Evolutionary conservation across 2,797 vertebrate species (phyloP).

Genomic region (Enteromius viviparus): DNA sequence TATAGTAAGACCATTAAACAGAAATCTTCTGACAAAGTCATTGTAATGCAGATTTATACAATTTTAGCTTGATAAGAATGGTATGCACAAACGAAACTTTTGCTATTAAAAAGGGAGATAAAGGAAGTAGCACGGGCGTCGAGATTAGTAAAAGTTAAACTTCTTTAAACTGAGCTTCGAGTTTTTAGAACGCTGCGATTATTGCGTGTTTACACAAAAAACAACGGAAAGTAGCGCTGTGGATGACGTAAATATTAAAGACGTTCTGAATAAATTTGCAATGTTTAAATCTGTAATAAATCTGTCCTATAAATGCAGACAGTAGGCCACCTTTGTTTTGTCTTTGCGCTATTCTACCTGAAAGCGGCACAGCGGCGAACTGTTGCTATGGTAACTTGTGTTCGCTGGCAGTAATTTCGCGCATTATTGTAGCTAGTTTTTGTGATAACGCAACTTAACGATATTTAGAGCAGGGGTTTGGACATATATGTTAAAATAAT

Average conservation of each 20-base stretch:
- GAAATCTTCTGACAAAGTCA: background rate
- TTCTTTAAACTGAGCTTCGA: background rate
- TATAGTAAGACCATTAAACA: background rate
- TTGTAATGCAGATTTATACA: background rate
- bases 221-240: background rate
- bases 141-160: background rate
- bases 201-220: background rate
- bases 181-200: background rate
- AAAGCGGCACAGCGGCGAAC: background rate
- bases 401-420: background rate
- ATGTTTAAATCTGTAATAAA: background rate
- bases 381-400: constrained; percentile 19
- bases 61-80: background rate
- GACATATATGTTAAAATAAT: constrained; percentile 8
- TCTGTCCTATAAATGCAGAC: background rate
- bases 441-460: background rate
- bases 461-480: background rate
- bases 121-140: background rate
- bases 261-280: background rate
- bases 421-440: background rate
- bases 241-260: background rate
- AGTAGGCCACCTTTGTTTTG: background rate
- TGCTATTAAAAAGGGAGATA: background rate
- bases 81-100: background rate
- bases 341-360: background rate